These are phyloP conservation scores for Pelagia noctiluca DNA, from an alignment of 30 jellyfish, hydroid and myxozoan genomes.

Conservation along the genomic window DNA sequence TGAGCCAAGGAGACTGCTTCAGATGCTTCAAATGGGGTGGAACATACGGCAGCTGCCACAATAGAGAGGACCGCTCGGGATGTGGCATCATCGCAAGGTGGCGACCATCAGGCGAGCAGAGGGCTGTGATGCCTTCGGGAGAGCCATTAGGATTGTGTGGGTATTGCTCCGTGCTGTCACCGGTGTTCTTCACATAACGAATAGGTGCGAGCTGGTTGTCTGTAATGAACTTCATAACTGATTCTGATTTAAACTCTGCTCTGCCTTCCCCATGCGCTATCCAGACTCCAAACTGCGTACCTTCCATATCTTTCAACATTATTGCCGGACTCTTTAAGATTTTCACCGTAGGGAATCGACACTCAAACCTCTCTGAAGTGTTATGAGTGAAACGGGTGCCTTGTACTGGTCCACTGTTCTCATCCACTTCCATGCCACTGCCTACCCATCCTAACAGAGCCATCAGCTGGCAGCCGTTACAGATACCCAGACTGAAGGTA, in stretches of 20 bases:
- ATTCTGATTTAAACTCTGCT: conserved; percentile 53
- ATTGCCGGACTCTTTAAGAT: conserved; percentile 78
- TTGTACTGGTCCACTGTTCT: conserved; percentile 11
- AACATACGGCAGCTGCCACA: conserved; percentile 93
- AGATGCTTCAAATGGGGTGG: conserved; percentile 68
- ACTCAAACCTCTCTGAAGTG: conserved; percentile 86
- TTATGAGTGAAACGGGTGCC: conserved; percentile 79
- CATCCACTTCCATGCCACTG: conserved; percentile 30
- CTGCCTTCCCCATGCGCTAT: conserved; percentile 97
- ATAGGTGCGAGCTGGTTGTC: conserved; percentile 58
- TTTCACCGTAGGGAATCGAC: conserved; percentile 78
- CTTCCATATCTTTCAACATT: conserved; percentile 83
- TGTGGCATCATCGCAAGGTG: conserved; percentile 97
- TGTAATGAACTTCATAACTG: background rate
- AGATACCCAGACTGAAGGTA: conserved; percentile 92
- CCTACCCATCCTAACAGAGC: conserved; percentile 93
- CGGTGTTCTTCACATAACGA: conserved; percentile 83
- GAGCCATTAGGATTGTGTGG: conserved; percentile 93
- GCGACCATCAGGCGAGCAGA: conserved; percentile 93
- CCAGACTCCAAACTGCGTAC: conserved; percentile 83
- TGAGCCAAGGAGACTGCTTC: conserved; percentile 87
- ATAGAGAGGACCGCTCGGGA: conserved; percentile 81
- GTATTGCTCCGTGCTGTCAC: conserved; percentile 55
- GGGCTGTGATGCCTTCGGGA: conserved; percentile 86
- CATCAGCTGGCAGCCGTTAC: conserved; percentile 96